A percentile compares a stretch with the other conserved stretches of the same genome.
Conservation (phyloP, 2,888 invertebrate genomes). For the Orchesellides sinensis region DNA sequence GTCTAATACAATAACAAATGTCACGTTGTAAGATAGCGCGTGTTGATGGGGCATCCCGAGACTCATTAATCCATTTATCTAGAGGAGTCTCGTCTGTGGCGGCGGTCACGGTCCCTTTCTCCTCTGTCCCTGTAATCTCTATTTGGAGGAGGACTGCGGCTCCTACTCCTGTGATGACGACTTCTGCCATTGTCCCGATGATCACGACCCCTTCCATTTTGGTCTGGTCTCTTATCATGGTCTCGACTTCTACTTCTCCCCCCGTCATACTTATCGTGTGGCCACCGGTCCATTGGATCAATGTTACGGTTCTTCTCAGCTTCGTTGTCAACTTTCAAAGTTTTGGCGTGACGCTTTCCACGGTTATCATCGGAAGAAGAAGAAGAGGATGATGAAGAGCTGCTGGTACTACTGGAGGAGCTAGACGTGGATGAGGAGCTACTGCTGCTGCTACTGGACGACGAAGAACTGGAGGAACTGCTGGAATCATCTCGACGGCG, state of each 20-base stretch:
- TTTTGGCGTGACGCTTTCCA: too few relatives aligned
- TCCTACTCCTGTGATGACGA: neutral
- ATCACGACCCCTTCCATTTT: neutral
- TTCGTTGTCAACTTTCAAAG: too few relatives aligned
- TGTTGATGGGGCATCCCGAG: neutral
- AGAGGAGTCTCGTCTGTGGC: neutral
- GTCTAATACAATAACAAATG: too few relatives aligned
- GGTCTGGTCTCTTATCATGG: neutral
- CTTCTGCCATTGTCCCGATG: neutral
- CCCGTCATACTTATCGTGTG: neutral
- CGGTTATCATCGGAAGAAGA: neutral
- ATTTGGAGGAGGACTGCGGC: neutral
- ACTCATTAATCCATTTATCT: neutral
- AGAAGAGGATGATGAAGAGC: constrained; percentile 1
- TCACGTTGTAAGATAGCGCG: too few relatives aligned
- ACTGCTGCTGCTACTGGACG: neutral
- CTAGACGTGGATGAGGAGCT: constrained; percentile 33
- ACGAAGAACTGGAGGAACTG: constrained; percentile 25
- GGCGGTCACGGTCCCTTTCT: constrained; percentile 8
- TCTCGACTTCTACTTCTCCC: neutral
- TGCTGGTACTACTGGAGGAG: constrained; percentile 7
- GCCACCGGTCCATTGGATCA: too few relatives aligned
- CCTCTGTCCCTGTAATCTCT: too few relatives aligned
- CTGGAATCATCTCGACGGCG: constrained; percentile 30
- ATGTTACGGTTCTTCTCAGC: too few relatives aligned